Conservation (phyloP, 1,140 invertebrate genomes). For the Cotesia glomerata region DNA sequence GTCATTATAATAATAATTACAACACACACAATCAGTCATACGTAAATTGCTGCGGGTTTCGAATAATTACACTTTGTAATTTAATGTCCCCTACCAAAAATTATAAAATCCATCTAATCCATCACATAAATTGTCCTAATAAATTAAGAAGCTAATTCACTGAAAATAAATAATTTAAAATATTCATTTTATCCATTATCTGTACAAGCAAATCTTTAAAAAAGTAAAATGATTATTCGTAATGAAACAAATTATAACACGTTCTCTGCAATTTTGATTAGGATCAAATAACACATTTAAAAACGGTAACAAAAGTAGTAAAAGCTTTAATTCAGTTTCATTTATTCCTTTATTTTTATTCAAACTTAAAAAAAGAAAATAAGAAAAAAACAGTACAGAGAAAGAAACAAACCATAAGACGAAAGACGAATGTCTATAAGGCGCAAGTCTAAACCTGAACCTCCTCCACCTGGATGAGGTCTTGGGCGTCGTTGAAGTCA, state of each 20-base stretch:
- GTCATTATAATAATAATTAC: neutral
- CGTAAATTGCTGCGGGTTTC: neutral
- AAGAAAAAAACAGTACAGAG: neutral
- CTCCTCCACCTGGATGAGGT: slow-evolving; percentile 41
- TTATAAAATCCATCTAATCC: too few relatives aligned
- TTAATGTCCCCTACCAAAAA: neutral
- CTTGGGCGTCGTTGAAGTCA: slow-evolving; percentile 46
- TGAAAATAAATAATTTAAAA: too few relatives aligned
- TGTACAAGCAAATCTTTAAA: too few relatives aligned
- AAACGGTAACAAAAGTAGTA: neutral
- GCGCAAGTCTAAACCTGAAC: slow-evolving; percentile 39
- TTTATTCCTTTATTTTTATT: neutral
- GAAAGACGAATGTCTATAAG: slow-evolving; percentile 18
- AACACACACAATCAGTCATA: neutral
- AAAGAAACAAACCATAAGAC: slow-evolving; percentile 14
- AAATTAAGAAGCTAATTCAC: too few relatives aligned
- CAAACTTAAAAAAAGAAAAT: neutral
- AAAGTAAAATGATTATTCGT: neutral
- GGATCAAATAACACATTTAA: too few relatives aligned
- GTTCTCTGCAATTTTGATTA: neutral
- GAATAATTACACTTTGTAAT: neutral
- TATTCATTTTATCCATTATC: too few relatives aligned
- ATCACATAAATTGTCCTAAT: too few relatives aligned
- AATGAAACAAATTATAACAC: neutral
- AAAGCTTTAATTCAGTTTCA: neutral